phyloP scores from a whole-genome alignment of 1,140 invertebrate species.

The Caerostris darwini region DNA sequence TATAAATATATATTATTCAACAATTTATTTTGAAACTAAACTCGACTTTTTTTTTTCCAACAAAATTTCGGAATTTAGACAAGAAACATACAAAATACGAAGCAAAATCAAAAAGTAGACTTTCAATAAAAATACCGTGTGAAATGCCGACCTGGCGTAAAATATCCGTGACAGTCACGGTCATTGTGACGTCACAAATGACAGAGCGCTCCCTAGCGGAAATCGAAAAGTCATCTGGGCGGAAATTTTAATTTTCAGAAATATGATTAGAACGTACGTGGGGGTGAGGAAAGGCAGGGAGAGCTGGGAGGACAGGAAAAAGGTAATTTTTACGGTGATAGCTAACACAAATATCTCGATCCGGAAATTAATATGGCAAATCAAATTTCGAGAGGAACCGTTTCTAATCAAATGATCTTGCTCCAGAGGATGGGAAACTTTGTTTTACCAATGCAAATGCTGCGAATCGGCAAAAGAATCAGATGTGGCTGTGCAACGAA shows the following conservation, averaged over 20 bases:
- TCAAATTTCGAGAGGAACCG: neutral
- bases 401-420: conserved; percentile 24
- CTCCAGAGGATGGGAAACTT: neutral
- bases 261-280: neutral
- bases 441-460: neutral
- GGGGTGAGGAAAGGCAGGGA: neutral
- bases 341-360: neutral
- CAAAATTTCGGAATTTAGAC: too few relatives aligned
- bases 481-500: too few relatives aligned
- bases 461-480: too few relatives aligned
- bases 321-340: neutral
- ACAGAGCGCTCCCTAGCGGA: neutral
- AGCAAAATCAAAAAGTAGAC: too few relatives aligned
- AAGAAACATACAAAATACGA: too few relatives aligned
- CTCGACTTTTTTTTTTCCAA: too few relatives aligned
- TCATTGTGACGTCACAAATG: neutral
- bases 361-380: conserved; percentile 31
- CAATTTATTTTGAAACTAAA: too few relatives aligned
- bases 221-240: conserved; percentile 17
- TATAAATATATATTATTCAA: too few relatives aligned
- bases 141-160: too few relatives aligned
- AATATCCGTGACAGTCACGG: too few relatives aligned
- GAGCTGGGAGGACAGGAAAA: neutral
- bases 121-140: too few relatives aligned
- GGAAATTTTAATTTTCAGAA: conserved; percentile 34